Conservation (phyloP, 2,888 invertebrate species). For the Coenonympha glycerion region DNA sequence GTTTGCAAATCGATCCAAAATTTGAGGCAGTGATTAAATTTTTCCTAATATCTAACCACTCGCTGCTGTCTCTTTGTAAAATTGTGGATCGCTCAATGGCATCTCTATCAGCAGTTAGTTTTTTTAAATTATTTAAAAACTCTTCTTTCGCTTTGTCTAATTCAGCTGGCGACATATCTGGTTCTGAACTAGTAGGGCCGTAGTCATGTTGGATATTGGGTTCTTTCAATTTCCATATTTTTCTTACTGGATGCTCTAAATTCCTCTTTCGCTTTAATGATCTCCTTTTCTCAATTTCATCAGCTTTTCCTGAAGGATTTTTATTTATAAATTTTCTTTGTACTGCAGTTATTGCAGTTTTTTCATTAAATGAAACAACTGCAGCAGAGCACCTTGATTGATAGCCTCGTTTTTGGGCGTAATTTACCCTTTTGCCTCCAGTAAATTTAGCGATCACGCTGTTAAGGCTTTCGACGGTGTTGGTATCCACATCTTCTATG, state of each 20-base stretch:
- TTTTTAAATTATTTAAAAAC: conserved; percentile 9
- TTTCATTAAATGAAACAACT: conserved; percentile 1
- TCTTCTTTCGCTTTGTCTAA: not conserved
- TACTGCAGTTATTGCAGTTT: conserved; percentile 4
- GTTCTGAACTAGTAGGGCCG: conserved; percentile 1
- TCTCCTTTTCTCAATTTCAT: not conserved
- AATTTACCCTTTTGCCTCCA: conserved; percentile 16
- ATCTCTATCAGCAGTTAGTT: conserved; percentile 1
- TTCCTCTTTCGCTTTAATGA: not conserved
- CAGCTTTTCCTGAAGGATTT: not conserved
- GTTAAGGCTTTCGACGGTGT: no score
- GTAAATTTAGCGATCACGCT: conserved; percentile 11
- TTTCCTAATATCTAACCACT: conserved; percentile 26
- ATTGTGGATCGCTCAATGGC: conserved; percentile 11
- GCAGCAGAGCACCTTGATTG: conserved; percentile 11
- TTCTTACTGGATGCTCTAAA: not conserved
- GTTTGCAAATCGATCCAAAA: conserved; percentile 6
- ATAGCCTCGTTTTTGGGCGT: conserved; percentile 5
- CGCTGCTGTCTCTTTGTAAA: conserved; percentile 22
- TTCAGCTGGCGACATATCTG: conserved; percentile 1
- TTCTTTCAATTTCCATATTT: not conserved
- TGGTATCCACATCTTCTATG: no score
- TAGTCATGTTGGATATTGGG: conserved; percentile 5
- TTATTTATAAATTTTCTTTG: conserved; percentile 3
- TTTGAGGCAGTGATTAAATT: conserved; percentile 28